A percentile compares a stretch with the other conserved stretches of the same genome.
phyloP scores from a whole-genome alignment of 2,113 vertebrate species.

The Sciurus niger region DNA sequence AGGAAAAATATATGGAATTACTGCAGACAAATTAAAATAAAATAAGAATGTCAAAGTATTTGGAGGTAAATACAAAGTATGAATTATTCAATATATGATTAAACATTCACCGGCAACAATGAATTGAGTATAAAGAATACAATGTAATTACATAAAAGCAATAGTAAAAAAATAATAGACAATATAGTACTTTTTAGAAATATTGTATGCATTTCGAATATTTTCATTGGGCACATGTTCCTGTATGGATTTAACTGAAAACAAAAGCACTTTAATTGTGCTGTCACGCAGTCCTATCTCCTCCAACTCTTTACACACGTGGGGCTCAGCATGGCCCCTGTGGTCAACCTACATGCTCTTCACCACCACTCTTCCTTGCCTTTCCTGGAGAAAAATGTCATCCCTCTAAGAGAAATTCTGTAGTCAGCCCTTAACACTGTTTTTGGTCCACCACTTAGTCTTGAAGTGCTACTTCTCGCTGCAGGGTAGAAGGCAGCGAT shows the following conservation, averaged over 20 bases:
- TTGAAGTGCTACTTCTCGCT: neutral
- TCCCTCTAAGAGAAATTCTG: neutral
- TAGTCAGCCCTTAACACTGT: neutral
- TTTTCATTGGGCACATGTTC: neutral
- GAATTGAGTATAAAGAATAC: neutral
- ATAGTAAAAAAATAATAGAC: neutral
- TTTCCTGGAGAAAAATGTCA: neutral
- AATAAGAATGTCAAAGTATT: neutral
- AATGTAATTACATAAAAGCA: neutral
- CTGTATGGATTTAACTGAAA: neutral
- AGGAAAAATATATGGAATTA: neutral
- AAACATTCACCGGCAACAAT: neutral
- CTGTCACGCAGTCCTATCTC: accelerated
- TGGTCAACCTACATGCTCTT: accelerated
- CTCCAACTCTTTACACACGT: accelerated
- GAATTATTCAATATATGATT: neutral
- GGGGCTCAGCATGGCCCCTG: accelerated
- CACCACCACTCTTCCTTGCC: neutral
- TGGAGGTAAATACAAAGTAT: neutral
- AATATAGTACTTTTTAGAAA: neutral
- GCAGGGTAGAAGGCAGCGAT: neutral
- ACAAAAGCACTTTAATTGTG: neutral
- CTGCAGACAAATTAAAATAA: neutral
- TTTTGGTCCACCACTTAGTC: neutral
- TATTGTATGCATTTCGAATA: neutral